Conservation (phyloP, 2,888 invertebrate genomes). For the Drosophila nr. perissopoda region DNA sequence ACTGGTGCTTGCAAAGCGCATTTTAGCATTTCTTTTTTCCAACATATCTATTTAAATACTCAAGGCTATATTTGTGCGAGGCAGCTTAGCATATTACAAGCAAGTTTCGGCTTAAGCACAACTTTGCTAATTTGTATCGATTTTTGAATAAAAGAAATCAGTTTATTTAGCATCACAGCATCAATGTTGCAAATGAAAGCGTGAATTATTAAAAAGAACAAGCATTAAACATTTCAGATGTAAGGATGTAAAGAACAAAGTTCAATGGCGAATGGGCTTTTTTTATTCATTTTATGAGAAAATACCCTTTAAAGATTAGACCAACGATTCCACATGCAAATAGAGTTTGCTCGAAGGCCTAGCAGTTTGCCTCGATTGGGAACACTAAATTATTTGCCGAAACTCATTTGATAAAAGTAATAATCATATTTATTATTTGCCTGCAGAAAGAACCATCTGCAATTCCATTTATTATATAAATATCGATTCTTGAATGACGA, state of each 20-base stretch:
- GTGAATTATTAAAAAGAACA: background rate
- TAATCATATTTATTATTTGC: background rate
- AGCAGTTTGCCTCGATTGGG: background rate
- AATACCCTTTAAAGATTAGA: background rate
- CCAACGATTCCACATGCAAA: background rate
- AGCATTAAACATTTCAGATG: background rate
- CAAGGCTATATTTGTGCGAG: background rate
- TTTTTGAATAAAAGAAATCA: constrained; percentile 26
- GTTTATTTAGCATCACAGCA: constrained; percentile 34
- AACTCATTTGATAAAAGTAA: background rate
- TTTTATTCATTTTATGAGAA: background rate
- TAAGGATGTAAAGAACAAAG: background rate
- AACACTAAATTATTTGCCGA: background rate
- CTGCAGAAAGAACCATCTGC: background rate
- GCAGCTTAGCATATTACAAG: background rate
- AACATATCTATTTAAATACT: background rate
- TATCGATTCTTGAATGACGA: background rate
- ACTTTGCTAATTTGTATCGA: constrained; percentile 34
- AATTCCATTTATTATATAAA: background rate
- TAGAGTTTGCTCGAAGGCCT: background rate
- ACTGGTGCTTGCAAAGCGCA: constrained; percentile 30
- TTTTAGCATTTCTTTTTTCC: background rate
- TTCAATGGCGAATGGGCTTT: background rate
- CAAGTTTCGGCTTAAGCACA: background rate
- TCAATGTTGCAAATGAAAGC: constrained; percentile 10